Conservation (phyloP, 2,888 invertebrate species). For the Baronia brevicornis region DNA sequence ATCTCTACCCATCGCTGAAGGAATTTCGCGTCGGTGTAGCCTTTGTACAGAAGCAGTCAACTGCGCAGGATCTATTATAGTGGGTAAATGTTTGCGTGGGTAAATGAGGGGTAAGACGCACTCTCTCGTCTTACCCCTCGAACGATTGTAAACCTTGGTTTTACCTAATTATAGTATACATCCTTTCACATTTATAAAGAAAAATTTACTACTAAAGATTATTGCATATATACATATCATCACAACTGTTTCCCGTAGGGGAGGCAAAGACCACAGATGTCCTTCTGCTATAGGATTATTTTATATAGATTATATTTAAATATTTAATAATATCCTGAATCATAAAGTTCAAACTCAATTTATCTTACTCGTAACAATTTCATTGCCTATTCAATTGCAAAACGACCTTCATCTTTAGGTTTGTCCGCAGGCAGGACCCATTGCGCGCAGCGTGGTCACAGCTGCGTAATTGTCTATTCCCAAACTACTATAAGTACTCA, state of each 20-base stretch:
- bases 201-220: too few species aligned
- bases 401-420: conserved; percentile 46
- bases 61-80: conserved; percentile 13
- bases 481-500: conserved; percentile 53
- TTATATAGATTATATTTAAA: not conserved
- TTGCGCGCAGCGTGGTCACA: conserved; percentile 25
- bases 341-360: not conserved
- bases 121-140: conserved; percentile 7
- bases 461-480: conserved; percentile 36
- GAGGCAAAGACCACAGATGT: too few species aligned
- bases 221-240: too few species aligned
- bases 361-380: conserved; percentile 14
- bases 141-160: too few species aligned
- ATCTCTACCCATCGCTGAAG: conserved; percentile 13
- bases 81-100: conserved; percentile 9
- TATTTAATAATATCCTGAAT: not conserved
- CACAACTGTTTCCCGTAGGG: too few species aligned
- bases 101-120: conserved; percentile 11
- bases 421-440: conserved; percentile 29
- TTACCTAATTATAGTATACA: too few species aligned
- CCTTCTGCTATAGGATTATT: conserved; percentile 4
- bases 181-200: too few species aligned
- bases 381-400: conserved; percentile 37
- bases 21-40: conserved; percentile 4
- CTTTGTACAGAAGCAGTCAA: conserved; percentile 8